Base-by-base conservation (phyloP, 2,113 vertebrate species). In the Sceloporus undulatus region DNA sequence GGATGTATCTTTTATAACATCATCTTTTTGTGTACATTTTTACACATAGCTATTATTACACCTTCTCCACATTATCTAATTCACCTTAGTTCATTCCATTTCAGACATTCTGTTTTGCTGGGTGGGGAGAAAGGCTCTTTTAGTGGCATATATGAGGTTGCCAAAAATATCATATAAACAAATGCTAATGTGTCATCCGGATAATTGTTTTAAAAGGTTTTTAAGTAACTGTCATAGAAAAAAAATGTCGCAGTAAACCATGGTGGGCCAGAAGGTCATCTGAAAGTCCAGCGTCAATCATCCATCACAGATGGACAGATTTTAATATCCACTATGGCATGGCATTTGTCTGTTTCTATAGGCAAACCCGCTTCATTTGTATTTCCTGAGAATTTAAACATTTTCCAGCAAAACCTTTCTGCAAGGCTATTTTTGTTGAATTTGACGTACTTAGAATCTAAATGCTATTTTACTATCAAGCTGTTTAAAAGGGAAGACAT, bases 401-500 rank as follows among this genome's bases (percentile, higher is more conserved):
- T 54, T 85, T 66, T 21, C 74, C 81, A 65, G 80, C 23, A 48
- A 40, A 48, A 84, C 14, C 2, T 6, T 78, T 85, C 9, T 48
- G 34, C 0, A 0, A 88, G 19, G 9, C 66, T 92, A 5, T 34
- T 86, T n/a, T 83, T 85, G 81, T 70, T 23, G 48, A 10, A 52
- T 9, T 34, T 73, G 16, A 34, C 25, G 34, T 25, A 56, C 29
- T 68, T 77, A 34, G 34, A 34, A 48, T 29, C 29, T 29, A 29
- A 71, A 65, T 10, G n/a, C 29, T 52, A 27, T 68, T 83, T 70
- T 40, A 80, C 2, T 62, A 13, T 65, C 52, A 71, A 40, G 9
- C 9, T 68, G 2, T 79, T 73, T 54, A n/a, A 54, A 83, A 87
- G 92, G 77, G 7, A 56, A 88, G 23, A 25, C n/a, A 56, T 52